A percentile compares a stretch with the other conserved stretches of the same genome.
phyloP scores from a whole-genome alignment of 2,113 vertebrate species.

The Myotis yumanensis region DNA sequence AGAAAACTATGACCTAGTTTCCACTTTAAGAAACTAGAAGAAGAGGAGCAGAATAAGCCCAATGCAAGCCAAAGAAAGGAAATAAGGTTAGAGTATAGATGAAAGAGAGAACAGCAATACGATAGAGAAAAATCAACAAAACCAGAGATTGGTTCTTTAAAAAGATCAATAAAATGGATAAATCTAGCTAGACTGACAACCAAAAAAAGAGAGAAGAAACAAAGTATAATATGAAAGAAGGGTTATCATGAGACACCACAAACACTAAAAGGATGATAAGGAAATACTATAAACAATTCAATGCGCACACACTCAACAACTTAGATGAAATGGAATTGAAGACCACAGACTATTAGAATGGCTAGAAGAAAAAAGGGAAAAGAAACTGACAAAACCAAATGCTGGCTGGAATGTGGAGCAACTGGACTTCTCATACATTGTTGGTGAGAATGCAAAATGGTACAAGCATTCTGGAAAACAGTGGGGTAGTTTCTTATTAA shows the following conservation, averaged over 20 bases:
- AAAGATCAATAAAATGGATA: not conserved
- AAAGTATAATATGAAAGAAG: not conserved
- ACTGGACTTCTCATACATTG: not conserved
- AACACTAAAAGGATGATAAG: not conserved
- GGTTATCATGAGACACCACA: not conserved
- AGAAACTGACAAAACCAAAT: not conserved
- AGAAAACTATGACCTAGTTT: slow-evolving; percentile 1
- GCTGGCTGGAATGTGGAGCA: not conserved
- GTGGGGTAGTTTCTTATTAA: not conserved
- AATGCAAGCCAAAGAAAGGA: not conserved
- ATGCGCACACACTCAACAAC: not conserved
- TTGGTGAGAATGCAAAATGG: not conserved
- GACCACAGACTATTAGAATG: not conserved
- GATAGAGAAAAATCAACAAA: slow-evolving; percentile 16
- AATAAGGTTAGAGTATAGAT: not conserved
- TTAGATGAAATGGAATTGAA: not conserved
- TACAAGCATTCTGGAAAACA: not conserved
- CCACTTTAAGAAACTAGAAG: slow-evolving; percentile 1
- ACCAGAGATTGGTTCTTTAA: not conserved
- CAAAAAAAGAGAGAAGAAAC: not conserved
- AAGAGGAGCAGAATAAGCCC: not conserved
- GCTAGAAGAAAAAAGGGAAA: not conserved
- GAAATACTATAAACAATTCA: not conserved
- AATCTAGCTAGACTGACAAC: not conserved
- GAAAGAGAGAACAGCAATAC: not conserved